phyloP scores from a whole-genome alignment of 1,140 invertebrate genomes.

The Trialeurodes vaporariorum region DNA sequence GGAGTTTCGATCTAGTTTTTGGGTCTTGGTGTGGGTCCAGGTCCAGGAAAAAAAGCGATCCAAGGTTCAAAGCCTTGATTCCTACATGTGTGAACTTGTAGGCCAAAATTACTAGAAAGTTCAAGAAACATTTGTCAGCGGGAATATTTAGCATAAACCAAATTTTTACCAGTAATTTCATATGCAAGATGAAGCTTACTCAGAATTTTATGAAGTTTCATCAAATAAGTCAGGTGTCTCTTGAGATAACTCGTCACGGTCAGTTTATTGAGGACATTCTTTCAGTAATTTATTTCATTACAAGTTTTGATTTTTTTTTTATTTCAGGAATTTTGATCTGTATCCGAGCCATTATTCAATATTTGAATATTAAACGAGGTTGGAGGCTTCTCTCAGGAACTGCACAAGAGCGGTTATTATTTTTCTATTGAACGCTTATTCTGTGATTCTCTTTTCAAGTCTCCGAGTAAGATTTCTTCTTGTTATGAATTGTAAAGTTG shows the following conservation, averaged over 20 bases:
- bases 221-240: not conserved
- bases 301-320: slow-evolving; percentile 12
- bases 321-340: slow-evolving; percentile 67
- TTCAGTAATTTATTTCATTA: slow-evolving; percentile 2
- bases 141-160: not conserved
- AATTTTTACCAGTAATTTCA: not conserved
- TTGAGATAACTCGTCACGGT: not conserved
- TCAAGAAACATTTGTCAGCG: not conserved
- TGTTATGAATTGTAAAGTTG: no score
- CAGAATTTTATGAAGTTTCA: not conserved
- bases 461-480: not conserved
- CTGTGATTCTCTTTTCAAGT: not conserved
- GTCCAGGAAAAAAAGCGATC: no score
- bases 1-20: not conserved
- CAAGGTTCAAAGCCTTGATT: no score
- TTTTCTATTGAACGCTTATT: slow-evolving; percentile 56
- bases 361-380: slow-evolving; percentile 77
- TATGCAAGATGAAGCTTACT: not conserved
- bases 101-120: not conserved
- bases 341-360: slow-evolving; percentile 75
- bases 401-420: slow-evolving; percentile 70
- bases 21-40: no score
- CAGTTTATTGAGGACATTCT: no score
- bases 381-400: slow-evolving; percentile 74
- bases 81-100: no score